A percentile compares a stretch with the other conserved stretches of the same genome.
Conservation (phyloP, 2,113 vertebrate species). For the Cottus gobio region DNA sequence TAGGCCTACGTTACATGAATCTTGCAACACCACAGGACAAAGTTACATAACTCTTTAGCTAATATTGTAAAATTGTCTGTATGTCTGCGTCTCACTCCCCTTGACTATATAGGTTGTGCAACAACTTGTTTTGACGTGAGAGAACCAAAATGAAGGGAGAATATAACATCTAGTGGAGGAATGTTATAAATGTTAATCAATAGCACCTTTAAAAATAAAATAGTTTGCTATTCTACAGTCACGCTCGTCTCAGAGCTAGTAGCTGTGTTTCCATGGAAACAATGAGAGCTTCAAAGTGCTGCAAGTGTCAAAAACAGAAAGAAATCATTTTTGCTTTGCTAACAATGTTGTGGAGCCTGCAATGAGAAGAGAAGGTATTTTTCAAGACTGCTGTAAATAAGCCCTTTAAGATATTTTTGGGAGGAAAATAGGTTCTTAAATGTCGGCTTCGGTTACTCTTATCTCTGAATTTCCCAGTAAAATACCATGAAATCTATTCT, state of each 20-base stretch:
- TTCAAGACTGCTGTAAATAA: conserved; percentile 1
- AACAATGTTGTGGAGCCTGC: conserved; percentile 3
- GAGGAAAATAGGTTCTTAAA: background rate
- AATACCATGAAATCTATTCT: background rate
- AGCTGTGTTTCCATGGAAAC: conserved; percentile 34
- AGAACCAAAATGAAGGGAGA: too few relatives aligned
- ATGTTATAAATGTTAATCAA: background rate
- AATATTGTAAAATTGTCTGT: too few relatives aligned
- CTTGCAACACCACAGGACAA: too few relatives aligned
- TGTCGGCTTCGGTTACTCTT: background rate
- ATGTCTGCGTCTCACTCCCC: too few relatives aligned
- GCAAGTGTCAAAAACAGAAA: conserved; percentile 6
- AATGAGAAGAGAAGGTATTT: background rate
- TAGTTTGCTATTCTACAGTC: background rate
- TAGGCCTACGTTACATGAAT: too few relatives aligned
- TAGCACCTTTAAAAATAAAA: background rate
- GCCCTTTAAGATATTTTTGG: background rate
- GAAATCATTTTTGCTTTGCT: background rate
- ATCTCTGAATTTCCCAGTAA: background rate
- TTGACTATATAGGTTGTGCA: too few relatives aligned
- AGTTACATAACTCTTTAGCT: too few relatives aligned
- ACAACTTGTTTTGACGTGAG: too few relatives aligned
- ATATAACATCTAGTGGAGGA: background rate
- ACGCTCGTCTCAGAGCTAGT: background rate
- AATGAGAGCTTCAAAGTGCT: background rate